Base-by-base conservation (phyloP, 2,888 invertebrate genomes). In the Xestia ashworthii region DNA sequence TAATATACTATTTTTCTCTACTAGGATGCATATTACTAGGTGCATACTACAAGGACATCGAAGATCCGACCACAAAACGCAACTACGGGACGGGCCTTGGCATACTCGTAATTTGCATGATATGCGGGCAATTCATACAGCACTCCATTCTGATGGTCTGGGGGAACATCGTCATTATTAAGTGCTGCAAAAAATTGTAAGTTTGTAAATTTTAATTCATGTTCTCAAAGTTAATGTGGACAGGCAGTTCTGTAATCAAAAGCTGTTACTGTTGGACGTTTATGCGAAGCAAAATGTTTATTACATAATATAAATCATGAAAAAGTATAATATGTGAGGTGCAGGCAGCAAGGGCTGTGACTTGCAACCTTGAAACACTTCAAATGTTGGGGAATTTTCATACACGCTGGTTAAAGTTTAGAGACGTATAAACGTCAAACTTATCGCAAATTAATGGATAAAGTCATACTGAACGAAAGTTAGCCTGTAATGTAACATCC, bases 11-110 rank as follows among this genome's bases (percentile, higher is more conserved):
- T 78, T 75, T 87, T 9, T 93, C 96, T 2, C 83, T 96, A 48
- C 3, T 95, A 92, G 60, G 91, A 70, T 97, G 97, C 78, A 97
- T 98, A 64, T 95, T 95, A 11, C 95, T 98, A 85, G 98, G 98
- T 8, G 92, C 96, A 76, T 93, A 96, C 81, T 98, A 98, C 89
- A 97, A 97, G 82, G 95, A 95, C 85, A 97, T 98, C 46, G 91
- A 94, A 41, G 95, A 97, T 86, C 88, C 91, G 4, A 90, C 94
- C 1, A 88, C 92, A 48, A 97, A 97, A 91, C 97, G 97, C 89
- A 97, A 97, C 93, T 94, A 97, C 70, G 97, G 98, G 8, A 97
- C 98, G 0, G 92, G 96, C 0, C 90, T 98, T 12, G 98, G 98
- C 8, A 88, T 98, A 46, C 74, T 97, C 9, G 93, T 98, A 25